phyloP scores from a whole-genome alignment of 2,113 vertebrate genomes.

The Crotalus viridis region DNA sequence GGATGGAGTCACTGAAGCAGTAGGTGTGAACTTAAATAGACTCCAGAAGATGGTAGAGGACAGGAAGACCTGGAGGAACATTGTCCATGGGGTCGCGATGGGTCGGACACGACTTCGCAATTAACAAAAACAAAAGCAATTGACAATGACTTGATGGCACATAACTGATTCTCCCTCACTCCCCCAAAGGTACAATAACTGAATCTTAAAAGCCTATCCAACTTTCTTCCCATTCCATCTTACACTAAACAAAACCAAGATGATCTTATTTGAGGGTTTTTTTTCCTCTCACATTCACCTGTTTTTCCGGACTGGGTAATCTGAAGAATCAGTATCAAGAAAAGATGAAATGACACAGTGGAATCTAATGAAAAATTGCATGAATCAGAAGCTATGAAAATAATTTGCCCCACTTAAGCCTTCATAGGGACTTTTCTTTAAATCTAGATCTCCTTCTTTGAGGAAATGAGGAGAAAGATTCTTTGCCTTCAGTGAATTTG shows the following conservation, averaged over 20 bases:
- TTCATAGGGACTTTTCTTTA: not conserved
- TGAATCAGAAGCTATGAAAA: not conserved
- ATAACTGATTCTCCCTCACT: not conserved
- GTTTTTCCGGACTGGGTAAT: not conserved
- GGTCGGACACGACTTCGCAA: too few species aligned
- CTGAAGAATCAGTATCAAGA: not conserved
- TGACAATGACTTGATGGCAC: not conserved
- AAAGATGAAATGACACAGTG: not conserved
- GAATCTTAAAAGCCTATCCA: not conserved
- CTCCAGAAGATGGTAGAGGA: too few species aligned
- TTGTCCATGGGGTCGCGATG: too few species aligned
- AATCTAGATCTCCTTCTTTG: not conserved
- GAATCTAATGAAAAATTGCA: not conserved
- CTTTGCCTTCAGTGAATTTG: not conserved
- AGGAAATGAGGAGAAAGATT: not conserved
- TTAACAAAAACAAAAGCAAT: not conserved
- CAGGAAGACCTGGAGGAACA: too few species aligned
- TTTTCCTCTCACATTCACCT: not conserved
- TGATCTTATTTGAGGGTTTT: not conserved
- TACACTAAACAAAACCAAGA: not conserved
- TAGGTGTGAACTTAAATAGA: too few species aligned
- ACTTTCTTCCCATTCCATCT: not conserved
- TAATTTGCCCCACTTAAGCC: not conserved
- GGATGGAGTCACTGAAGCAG: too few species aligned
- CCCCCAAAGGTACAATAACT: not conserved